These are phyloP conservation scores for Albula goreensis DNA, from an alignment of 2,113 vertebrate species.

Conservation along the genomic window DNA sequence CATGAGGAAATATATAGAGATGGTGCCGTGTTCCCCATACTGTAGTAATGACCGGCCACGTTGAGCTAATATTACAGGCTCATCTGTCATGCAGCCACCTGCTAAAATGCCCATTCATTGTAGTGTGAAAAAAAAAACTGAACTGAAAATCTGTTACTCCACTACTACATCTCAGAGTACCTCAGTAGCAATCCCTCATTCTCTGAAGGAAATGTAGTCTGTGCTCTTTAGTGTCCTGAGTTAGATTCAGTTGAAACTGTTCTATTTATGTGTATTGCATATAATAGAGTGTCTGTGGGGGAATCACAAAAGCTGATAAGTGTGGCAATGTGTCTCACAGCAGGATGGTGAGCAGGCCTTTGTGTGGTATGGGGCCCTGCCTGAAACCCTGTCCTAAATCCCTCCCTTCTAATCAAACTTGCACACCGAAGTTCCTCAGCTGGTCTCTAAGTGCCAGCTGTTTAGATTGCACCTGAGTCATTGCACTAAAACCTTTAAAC, in stretches of 20 bases:
- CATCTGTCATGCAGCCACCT: background rate
- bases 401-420: background rate
- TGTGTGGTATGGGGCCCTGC: background rate
- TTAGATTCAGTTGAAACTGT: background rate
- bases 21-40: background rate
- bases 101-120: background rate
- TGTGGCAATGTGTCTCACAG: background rate
- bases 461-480: no score
- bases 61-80: constrained; percentile 9
- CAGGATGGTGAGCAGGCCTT: background rate
- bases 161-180: background rate
- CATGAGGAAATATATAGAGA: background rate
- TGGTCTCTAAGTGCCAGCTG: background rate
- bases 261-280: background rate
- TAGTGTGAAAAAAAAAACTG: background rate
- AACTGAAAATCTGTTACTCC: background rate
- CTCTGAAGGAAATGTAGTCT: no score
- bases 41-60: constrained; percentile 8
- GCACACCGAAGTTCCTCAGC: background rate
- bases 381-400: background rate
- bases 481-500: background rate
- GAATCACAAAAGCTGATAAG: background rate
- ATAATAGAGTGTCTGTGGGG: background rate
- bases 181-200: background rate
- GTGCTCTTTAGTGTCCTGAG: no score